phyloP scores from a whole-genome alignment of 2,888 invertebrate genomes.

The Thereva unica region DNA sequence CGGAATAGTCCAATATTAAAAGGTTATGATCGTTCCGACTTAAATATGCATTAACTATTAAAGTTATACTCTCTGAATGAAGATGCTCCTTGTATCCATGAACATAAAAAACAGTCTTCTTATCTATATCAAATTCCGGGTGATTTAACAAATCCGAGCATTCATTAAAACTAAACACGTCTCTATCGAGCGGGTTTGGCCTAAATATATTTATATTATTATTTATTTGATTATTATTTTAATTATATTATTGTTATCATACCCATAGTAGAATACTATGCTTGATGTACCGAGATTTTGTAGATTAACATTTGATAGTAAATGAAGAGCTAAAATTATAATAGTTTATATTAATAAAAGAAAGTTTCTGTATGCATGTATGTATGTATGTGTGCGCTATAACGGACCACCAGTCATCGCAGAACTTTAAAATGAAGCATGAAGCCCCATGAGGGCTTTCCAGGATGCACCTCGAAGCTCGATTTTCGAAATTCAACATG shows the following conservation, averaged over 20 bases:
- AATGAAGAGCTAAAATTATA: too few relatives aligned
- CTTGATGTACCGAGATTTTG: constrained; percentile 60
- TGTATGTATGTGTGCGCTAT: too few relatives aligned
- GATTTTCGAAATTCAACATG: too few relatives aligned
- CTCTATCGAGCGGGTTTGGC: constrained; percentile 50
- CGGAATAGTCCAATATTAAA: constrained; percentile 55
- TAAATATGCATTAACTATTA: constrained; percentile 55
- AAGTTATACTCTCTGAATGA: constrained; percentile 63
- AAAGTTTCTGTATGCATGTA: too few relatives aligned
- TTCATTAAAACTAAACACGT: constrained; percentile 50
- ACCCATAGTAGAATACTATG: constrained; percentile 53
- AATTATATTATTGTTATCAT: constrained; percentile 14
- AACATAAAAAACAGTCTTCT: constrained; percentile 57
- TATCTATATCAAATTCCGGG: constrained; percentile 54
- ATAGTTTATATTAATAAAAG: too few relatives aligned
- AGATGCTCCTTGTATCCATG: constrained; percentile 61
- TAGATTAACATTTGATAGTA: constrained; percentile 1
- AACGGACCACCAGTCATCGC: too few relatives aligned
- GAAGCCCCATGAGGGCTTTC: too few relatives aligned
- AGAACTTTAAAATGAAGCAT: too few relatives aligned
- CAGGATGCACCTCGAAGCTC: too few relatives aligned
- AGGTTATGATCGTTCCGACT: constrained; percentile 52
- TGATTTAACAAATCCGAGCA: constrained; percentile 49
- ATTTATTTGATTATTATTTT: neutral
- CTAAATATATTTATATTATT: constrained; percentile 42